Conservation (phyloP, 2,113 vertebrate species). For the Gallinago media region DNA sequence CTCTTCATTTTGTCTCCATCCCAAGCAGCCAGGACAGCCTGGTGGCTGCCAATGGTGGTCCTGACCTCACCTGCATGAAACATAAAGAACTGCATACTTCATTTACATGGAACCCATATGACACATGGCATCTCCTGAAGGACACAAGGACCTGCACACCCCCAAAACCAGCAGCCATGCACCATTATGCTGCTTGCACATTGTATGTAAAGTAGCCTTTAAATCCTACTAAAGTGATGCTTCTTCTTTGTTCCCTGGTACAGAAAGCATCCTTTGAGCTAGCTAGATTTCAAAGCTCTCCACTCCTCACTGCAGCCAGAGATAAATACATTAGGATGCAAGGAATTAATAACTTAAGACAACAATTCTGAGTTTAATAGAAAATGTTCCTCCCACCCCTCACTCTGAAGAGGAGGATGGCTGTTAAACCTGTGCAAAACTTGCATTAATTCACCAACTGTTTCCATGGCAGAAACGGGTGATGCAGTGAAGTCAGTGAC, state of each 20-base stretch:
- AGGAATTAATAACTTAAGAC: slow-evolving; percentile 64
- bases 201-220: neutral
- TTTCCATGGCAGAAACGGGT: slow-evolving; percentile 65
- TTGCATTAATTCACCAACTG: slow-evolving; percentile 69
- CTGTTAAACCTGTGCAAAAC: slow-evolving; percentile 64
- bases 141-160: neutral
- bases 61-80: neutral
- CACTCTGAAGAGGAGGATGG: slow-evolving; percentile 54
- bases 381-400: slow-evolving; percentile 60
- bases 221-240: neutral
- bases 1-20: neutral
- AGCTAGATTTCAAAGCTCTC: slow-evolving; percentile 49
- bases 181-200: neutral
- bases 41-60: neutral
- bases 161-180: neutral
- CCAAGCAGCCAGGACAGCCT: neutral
- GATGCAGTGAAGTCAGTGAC: slow-evolving; percentile 55
- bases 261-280: slow-evolving; percentile 34
- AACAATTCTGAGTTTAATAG: slow-evolving; percentile 64
- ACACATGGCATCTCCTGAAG: rapidly evolving
- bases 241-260: neutral
- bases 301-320: slow-evolving; percentile 31
- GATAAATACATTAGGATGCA: slow-evolving; percentile 66
- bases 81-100: neutral
- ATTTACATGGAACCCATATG: neutral